phyloP scores from a whole-genome alignment of 1,140 invertebrate genomes.

The Aphaenogaster ashmeadi region DNA sequence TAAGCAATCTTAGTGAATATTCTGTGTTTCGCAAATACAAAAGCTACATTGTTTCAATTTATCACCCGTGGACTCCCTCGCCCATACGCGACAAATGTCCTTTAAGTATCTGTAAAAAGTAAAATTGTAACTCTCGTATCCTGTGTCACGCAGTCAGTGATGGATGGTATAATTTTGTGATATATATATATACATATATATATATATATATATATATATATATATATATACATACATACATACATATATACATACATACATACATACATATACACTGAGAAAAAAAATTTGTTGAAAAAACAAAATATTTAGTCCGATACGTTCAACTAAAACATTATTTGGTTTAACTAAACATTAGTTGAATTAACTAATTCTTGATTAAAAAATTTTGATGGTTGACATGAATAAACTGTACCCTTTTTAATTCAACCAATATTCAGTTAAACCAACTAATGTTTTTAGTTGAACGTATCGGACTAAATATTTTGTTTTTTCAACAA shows the following conservation, averaged over 20 bases:
- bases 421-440: no score
- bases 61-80: conserved; percentile 59
- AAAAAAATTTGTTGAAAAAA: no score
- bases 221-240: background rate
- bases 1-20: conserved; percentile 42
- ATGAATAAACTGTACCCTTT: no score
- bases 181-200: background rate
- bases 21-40: conserved; percentile 60
- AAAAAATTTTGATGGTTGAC: no score
- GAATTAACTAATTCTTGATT: no score
- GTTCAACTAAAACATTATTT: no score
- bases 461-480: no score
- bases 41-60: conserved; percentile 69
- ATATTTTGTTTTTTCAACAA: no score
- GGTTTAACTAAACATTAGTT: no score
- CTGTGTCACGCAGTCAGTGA: background rate
- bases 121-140: conserved; percentile 26
- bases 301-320: no score
- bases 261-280: no score
- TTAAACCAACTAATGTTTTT: no score
- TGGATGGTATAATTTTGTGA: conserved; percentile 14
- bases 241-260: background rate
- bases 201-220: background rate
- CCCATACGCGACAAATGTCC: conserved; percentile 30
- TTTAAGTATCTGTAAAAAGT: conserved; percentile 64